Evolutionary conservation across 2,113 vertebrate species (phyloP).

Genomic region (Axis porcinus): DNA sequence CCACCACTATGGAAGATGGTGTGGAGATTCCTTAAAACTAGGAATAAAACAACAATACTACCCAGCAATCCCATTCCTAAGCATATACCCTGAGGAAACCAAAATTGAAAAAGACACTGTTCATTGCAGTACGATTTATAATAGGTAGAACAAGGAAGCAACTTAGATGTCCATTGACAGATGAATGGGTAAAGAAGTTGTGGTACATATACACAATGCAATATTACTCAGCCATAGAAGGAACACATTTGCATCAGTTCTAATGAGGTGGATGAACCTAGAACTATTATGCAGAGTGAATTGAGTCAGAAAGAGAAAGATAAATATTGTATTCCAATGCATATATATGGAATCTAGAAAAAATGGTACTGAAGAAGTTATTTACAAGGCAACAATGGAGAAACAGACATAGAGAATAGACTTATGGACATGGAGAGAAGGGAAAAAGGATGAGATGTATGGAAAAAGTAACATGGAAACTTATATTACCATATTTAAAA

Average conservation of each 20-base stretch:
- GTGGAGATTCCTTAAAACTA: background rate
- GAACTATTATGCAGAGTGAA: background rate
- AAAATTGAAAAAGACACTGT: background rate
- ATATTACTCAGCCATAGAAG: background rate
- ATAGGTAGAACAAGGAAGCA: background rate
- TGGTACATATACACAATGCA: background rate
- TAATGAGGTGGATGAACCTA: background rate
- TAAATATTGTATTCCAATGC: background rate
- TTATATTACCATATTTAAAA: background rate
- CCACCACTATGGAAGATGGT: fast-evolving
- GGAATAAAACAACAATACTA: background rate
- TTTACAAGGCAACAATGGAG: background rate
- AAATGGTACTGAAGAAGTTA: background rate
- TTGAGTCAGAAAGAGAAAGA: background rate
- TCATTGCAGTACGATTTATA: background rate
- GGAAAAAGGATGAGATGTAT: background rate
- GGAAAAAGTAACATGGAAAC: background rate
- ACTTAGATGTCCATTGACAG: background rate
- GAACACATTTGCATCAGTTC: background rate
- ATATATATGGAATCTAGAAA: background rate
- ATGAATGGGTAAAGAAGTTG: background rate
- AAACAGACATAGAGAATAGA: background rate
- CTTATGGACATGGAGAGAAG: background rate
- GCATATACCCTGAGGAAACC: background rate
- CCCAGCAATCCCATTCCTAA: background rate